A percentile compares a stretch with the other conserved stretches of the same genome.
These are phyloP conservation scores for Ispidina picta DNA, from an alignment of 2,797 vertebrate genomes.

Conservation along the genomic window DNA sequence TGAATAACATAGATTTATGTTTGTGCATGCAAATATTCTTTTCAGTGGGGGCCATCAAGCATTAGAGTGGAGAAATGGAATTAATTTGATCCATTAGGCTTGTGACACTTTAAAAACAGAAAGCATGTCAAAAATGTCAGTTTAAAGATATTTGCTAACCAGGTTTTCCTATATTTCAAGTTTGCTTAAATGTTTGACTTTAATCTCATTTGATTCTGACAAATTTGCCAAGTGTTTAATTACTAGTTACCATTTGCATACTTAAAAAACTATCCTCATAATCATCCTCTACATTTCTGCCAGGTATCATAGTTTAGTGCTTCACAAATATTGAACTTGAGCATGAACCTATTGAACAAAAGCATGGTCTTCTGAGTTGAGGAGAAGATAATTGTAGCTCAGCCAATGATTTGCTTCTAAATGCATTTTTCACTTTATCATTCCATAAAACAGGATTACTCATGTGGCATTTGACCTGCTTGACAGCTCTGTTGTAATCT, in stretches of 20 bases:
- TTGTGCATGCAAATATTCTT: not conserved
- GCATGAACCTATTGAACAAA: not conserved
- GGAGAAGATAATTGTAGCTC: not conserved
- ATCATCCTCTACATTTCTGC: not conserved
- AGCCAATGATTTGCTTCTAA: not conserved
- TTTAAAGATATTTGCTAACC: not conserved
- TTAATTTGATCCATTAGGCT: not conserved
- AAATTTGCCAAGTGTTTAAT: not conserved
- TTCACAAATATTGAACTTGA: not conserved
- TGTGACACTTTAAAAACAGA: not conserved
- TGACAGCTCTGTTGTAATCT: not conserved
- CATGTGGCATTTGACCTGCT: not conserved
- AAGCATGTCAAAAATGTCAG: not conserved
- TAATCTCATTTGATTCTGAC: not conserved
- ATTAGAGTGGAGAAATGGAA: not conserved
- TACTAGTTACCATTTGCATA: not conserved
- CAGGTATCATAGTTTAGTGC: not conserved
- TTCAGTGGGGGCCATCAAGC: not conserved
- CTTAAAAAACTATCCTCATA: not conserved
- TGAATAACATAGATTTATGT: not conserved
- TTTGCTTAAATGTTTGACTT: not conserved
- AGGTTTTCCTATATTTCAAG: not conserved
- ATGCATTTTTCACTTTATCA: not conserved
- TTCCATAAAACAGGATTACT: not conserved
- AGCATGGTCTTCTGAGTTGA: not conserved